phyloP scores from a whole-genome alignment of 1,140 invertebrate genomes.

The Eriocheir sinensis region DNA sequence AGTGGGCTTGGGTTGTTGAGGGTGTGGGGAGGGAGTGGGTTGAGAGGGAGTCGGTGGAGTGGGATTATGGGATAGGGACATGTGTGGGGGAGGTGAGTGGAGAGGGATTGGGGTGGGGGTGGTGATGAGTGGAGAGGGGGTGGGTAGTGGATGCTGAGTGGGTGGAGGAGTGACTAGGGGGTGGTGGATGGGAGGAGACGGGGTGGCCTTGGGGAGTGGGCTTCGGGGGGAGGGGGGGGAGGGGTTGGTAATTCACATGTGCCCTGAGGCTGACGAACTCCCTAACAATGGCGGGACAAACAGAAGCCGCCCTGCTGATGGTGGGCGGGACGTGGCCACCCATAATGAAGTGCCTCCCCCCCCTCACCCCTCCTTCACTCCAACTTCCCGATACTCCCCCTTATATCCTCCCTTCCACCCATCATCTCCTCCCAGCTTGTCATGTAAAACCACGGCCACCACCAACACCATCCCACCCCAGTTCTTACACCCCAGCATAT shows the following conservation, averaged over 20 bases:
- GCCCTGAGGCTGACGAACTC: neutral
- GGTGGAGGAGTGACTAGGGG: too few species aligned
- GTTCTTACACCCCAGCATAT: too few species aligned
- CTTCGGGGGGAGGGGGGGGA: neutral
- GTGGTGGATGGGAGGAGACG: neutral
- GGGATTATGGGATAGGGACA: too few species aligned
- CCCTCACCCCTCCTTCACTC: neutral
- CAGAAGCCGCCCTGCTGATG: conserved; percentile 19
- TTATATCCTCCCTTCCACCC: too few species aligned
- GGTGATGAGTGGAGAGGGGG: too few species aligned
- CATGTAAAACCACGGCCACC: neutral
- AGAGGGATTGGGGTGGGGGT: neutral
- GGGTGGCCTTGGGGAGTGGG: neutral
- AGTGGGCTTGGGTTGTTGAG: too few species aligned
- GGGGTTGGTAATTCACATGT: conserved; percentile 3
- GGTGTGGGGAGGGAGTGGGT: too few species aligned
- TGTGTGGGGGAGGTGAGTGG: too few species aligned
- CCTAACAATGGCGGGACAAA: neutral
- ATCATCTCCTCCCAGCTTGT: too few species aligned
- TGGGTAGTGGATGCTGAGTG: neutral
- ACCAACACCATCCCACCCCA: too few species aligned
- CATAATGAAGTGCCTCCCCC: neutral
- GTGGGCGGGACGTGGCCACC: conserved; percentile 17
- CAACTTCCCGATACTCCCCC: too few species aligned
- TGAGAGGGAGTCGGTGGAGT: too few species aligned